Conservation (phyloP, 2,113 vertebrate species). For the Bolborhynchus lineola region DNA sequence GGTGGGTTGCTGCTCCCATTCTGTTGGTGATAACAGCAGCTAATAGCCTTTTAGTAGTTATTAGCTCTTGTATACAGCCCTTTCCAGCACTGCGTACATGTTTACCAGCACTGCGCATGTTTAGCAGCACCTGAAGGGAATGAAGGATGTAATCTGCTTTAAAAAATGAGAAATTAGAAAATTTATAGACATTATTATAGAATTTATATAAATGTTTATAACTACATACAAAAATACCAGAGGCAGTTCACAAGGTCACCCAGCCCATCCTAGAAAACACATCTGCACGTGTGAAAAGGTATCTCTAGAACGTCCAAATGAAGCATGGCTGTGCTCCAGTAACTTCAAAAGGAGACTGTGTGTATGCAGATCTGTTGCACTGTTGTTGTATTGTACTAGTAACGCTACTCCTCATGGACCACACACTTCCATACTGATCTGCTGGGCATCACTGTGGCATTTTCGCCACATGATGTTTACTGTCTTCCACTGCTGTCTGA, state of each 20-base stretch:
- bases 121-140: not conserved
- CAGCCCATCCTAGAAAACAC: not conserved
- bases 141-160: not conserved
- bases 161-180: not conserved
- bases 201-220: not conserved
- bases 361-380: not conserved
- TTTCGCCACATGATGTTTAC: fast-evolving
- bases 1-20: not conserved
- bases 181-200: not conserved
- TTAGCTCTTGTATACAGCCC: not conserved
- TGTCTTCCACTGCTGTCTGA: not conserved
- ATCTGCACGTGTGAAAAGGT: not conserved
- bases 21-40: not conserved
- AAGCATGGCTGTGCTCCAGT: not conserved
- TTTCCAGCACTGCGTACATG: not conserved
- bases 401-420: not conserved
- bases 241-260: not conserved
- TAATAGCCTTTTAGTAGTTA: not conserved
- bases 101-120: too few relatives aligned
- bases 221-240: not conserved
- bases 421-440: not conserved
- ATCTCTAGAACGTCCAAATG: not conserved
- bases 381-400: not conserved
- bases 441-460: not conserved
- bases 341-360: not conserved